Conservation (phyloP, 1,140 invertebrate species). For the Planococcus citri region DNA sequence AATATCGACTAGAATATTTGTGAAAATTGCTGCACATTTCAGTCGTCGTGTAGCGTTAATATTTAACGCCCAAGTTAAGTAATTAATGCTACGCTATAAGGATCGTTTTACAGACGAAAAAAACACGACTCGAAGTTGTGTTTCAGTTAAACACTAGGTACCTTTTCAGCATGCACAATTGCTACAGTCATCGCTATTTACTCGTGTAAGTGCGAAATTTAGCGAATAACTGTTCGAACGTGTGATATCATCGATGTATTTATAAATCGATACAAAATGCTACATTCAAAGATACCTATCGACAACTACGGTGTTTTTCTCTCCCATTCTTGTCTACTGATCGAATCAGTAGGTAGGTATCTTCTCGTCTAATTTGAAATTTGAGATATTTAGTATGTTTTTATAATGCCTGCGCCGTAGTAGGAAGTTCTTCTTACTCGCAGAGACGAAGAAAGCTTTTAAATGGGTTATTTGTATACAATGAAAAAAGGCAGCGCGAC, state of each 20-base stretch:
- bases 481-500: no score
- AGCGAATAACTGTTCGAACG: no score
- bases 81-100: no score
- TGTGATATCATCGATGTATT: no score
- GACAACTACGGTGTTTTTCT: not conserved
- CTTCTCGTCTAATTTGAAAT: not conserved
- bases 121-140: not conserved
- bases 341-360: not conserved
- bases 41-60: not conserved
- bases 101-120: not conserved
- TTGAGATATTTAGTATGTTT: not conserved
- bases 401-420: not conserved
- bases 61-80: not conserved
- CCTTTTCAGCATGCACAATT: no score
- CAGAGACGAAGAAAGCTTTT: not conserved
- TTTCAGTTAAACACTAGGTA: not conserved
- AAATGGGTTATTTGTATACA: conserved; percentile 1
- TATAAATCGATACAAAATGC: no score
- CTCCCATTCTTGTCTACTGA: not conserved
- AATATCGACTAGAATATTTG: not conserved
- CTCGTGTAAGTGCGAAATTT: no score
- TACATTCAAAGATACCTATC: not conserved
- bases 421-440: no score
- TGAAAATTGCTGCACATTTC: not conserved
- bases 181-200: no score